These are phyloP conservation scores for Symphodus melops DNA, from an alignment of 2,113 vertebrate genomes.

Conservation along the genomic window DNA sequence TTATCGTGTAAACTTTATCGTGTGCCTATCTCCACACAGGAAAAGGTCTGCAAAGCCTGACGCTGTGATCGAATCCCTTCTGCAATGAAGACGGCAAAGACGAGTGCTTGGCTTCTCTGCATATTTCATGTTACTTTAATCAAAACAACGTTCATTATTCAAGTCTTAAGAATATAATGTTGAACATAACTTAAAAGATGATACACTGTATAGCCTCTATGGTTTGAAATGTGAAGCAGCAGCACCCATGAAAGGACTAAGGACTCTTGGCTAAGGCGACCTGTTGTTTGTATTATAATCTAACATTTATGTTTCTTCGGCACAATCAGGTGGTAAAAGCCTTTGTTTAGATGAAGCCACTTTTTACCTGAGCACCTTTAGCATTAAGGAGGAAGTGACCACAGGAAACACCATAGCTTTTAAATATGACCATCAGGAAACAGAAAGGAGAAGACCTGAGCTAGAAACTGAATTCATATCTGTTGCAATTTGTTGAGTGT, in stretches of 20 bases:
- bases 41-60: slow-evolving; percentile 95
- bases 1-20: slow-evolving; percentile 54
- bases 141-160: slow-evolving; percentile 22
- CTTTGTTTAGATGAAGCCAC: neutral
- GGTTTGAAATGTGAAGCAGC: slow-evolving; percentile 49
- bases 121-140: slow-evolving; percentile 14
- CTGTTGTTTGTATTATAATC: slow-evolving; percentile 27
- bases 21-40: slow-evolving; percentile 80
- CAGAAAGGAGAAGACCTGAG: neutral
- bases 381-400: neutral
- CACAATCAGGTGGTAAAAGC: slow-evolving; percentile 11
- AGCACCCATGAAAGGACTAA: slow-evolving; percentile 19
- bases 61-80: slow-evolving; percentile 92
- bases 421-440: neutral
- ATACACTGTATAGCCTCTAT: slow-evolving; percentile 56
- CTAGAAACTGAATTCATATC: neutral
- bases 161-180: slow-evolving; percentile 31
- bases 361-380: neutral
- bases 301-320: slow-evolving; percentile 18
- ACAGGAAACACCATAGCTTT: slow-evolving; percentile 9
- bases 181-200: slow-evolving; percentile 48
- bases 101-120: slow-evolving; percentile 1
- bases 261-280: slow-evolving; percentile 28
- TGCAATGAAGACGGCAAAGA: slow-evolving; percentile 84
- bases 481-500: neutral